phyloP scores from a whole-genome alignment of 2,888 invertebrate genomes.

The Kryphioiulus occultus region DNA sequence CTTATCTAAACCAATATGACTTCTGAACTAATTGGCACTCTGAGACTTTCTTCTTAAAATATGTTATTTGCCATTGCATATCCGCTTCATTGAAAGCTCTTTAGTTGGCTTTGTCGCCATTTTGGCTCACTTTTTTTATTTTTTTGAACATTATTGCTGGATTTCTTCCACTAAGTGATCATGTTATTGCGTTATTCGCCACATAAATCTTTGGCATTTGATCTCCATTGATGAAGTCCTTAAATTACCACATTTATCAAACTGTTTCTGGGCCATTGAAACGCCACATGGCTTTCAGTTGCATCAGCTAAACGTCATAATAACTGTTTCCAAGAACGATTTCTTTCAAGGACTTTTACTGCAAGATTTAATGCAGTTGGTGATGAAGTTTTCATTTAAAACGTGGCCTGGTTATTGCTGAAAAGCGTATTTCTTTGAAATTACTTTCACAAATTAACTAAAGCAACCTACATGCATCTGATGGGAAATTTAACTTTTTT shows the following conservation, averaged over 20 bases:
- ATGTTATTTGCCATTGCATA: background rate
- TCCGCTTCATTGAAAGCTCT: slow-evolving; percentile 18
- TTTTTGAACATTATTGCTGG: background rate
- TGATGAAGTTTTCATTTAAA: too few species aligned
- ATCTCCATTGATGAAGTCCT: background rate
- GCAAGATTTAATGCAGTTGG: background rate
- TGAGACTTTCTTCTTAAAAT: background rate
- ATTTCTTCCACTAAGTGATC: slow-evolving; percentile 30
- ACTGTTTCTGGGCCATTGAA: background rate
- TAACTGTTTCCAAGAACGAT: background rate
- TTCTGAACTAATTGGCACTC: slow-evolving; percentile 3
- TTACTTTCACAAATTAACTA: too few species aligned
- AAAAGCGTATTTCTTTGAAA: too few species aligned
- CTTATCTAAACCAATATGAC: background rate
- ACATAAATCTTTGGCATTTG: slow-evolving; percentile 10
- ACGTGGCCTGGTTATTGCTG: background rate
- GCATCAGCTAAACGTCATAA: background rate
- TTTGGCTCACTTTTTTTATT: background rate
- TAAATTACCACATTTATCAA: slow-evolving; percentile 12
- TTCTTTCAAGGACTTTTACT: background rate
- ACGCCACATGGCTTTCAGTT: background rate
- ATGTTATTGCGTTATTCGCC: slow-evolving; percentile 10
- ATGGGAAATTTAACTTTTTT: too few species aligned
- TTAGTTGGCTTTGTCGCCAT: background rate
- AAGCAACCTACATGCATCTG: too few species aligned